Evolutionary conservation across 2,888 invertebrate species (phyloP), one percentile per base, ranked within the genome.

Genomic region (Troilus luridus): DNA sequence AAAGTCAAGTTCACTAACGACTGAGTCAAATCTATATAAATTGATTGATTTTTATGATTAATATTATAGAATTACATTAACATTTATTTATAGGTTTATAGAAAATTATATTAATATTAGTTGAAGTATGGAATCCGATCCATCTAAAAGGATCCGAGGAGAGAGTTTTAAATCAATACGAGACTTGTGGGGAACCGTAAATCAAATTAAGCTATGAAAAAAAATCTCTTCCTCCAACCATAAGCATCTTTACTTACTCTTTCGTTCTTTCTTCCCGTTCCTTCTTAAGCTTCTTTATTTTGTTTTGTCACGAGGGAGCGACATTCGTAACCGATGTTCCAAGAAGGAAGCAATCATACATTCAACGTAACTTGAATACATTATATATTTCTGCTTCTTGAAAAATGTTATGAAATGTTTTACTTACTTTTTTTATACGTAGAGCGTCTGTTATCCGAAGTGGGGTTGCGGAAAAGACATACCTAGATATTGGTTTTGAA

Each of bases 151-250:
- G 3, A 67, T 67, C 24, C 17, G 8, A 8, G 17, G 17, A 17
- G 41, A 41, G 8, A 41, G 8, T 2, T 41, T 77, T 77, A 77
- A 77, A 77, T 77, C 72, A 77, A 77, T 77, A 77, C 72, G 10
- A 77, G 14, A 3, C 24, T 27, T 27, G 72, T 77, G 72, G 41
- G 41, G 72, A 41, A 77, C 72, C 72, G 41, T 77, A 77, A 77
- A 77, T 77, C 72, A 77, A 77, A 77, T 77, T 77, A 77, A 77
- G 72, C 72, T 27, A 19, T 17, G 9, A 77, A 24, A 67, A 67
- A 67, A 67, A 41, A 0, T 27, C 27, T 11, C 64, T n/a, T 14
- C 64, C n/a, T 3, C 10, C 41, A 41, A 59, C 72, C 72, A 41
- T 77, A 77, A 77, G 72, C 72, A 17, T 77, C 72, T 77, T 77